These are phyloP conservation scores for Tapirus indicus DNA, from an alignment of 2,797 vertebrate genomes.

Conservation along the genomic window DNA sequence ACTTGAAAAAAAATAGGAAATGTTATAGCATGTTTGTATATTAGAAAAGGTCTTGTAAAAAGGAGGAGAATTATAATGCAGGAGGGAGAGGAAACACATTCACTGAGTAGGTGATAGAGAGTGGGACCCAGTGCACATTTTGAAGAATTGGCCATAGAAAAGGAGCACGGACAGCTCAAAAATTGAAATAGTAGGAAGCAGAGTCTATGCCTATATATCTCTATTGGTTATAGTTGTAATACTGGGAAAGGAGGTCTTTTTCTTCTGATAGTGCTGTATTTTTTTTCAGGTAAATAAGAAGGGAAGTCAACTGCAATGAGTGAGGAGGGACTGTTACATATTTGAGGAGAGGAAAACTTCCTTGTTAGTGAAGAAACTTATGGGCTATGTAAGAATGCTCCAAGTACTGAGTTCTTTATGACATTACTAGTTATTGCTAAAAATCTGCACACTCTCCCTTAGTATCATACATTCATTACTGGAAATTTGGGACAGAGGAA, in stretches of 20 bases:
- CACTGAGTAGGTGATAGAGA: not conserved
- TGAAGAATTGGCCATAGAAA: not conserved
- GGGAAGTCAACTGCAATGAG: not conserved
- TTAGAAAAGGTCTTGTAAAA: not conserved
- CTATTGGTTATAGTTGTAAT: not conserved
- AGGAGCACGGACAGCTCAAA: not conserved
- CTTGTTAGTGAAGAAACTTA: not conserved
- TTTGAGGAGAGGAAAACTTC: not conserved
- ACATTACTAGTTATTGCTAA: not conserved
- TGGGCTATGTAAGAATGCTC: not conserved
- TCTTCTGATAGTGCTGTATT: not conserved
- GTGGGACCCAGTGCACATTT: not conserved
- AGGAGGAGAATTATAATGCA: not conserved
- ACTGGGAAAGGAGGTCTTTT: not conserved
- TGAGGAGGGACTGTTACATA: not conserved
- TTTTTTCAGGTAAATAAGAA: not conserved
- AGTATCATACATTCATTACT: not conserved
- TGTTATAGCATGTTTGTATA: not conserved
- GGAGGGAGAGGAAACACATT: not conserved
- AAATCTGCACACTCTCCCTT: not conserved
- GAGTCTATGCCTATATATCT: not conserved
- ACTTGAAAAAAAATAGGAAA: not conserved
- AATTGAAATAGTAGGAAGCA: not conserved
- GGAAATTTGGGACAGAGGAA: not conserved
- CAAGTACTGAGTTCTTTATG: not conserved